Base-by-base conservation (phyloP, 1,140 invertebrate genomes). In the Papilio aristodemus region DNA sequence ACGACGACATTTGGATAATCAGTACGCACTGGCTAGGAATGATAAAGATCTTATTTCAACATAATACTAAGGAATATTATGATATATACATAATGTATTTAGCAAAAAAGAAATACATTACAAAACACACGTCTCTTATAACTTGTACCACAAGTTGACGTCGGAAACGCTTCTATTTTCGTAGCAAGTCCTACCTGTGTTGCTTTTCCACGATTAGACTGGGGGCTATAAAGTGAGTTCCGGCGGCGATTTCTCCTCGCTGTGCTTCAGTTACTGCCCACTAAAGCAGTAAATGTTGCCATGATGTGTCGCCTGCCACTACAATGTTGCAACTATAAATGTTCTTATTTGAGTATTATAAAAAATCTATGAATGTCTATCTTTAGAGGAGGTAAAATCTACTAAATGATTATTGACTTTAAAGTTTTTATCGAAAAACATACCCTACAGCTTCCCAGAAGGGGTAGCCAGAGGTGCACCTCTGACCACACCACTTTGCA, bases 161-260 rank as follows among this genome's bases (percentile, higher is more conserved):
- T 71, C 85, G 86, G 85, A 87, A 87, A 84, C 83, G 79, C 76
- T 73, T 86, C 84, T 88, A 88, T 88, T 86, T 88, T 83, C 80
- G 82, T 85, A 78, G 72, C 76, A 76, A 79, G 77, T 81, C 73
- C 76, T 88, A 88, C 86, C 86, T 88, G 86, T 79, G 83, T 78
- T 84, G 86, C 80, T 84, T 81, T 86, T 81, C 81, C 80, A 80
- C 83, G 81, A 84, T 86, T 84, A 84, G 75, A 79, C 72, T 60
- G 17, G 68, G 67, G 63, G 71, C 74, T 75, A 77, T 80, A 76
- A 82, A 80, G 71, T 70, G 60, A 58, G 73, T 82, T 82, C 80
- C 79, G 79, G 70, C 39, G 63, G 63, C 73, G 72, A 73, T 77
- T 71, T 78, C 75, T 71, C 76, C 71, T 59, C 27, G 19, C 32